Evolutionary conservation across 2,113 vertebrate species (phyloP).

Genomic region (Chrysochloris asiatica): DNA sequence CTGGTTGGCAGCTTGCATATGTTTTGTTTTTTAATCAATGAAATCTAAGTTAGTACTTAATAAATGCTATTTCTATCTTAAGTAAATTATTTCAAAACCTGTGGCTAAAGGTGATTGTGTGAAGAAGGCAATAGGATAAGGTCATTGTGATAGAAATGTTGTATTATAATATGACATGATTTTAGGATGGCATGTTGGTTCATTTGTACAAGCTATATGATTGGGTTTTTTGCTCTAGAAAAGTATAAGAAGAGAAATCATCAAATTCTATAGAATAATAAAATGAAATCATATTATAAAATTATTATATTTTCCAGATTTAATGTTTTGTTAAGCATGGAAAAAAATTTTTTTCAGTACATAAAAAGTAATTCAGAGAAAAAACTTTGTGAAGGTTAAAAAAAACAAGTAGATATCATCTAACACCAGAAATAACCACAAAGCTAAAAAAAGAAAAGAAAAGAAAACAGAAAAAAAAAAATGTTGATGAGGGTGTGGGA

Average conservation of each 20-base stretch:
- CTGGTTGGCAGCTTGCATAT: neutral
- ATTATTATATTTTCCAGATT: neutral
- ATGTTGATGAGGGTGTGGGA: no score
- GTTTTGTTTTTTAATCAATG: neutral
- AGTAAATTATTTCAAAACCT: neutral
- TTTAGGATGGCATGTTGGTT: neutral
- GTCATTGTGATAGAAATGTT: neutral
- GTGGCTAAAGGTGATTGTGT: neutral
- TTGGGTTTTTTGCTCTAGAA: neutral
- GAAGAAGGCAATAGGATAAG: neutral
- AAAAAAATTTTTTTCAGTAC: slow-evolving; percentile 6
- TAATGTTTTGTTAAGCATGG: neutral
- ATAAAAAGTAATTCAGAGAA: neutral
- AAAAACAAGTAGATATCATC: no score
- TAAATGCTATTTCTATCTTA: neutral
- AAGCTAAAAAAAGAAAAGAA: no score
- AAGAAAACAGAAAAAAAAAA: no score
- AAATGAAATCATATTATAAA: neutral
- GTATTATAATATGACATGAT: no score
- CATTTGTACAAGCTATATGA: neutral
- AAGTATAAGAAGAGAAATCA: neutral
- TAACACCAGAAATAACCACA: no score
- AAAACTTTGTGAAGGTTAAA: slow-evolving; percentile 5
- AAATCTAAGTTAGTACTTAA: neutral
- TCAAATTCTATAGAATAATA: slow-evolving; percentile 18